Evolutionary conservation across 2,797 vertebrate genomes (phyloP).

Genomic region (Falco concolor): DNA sequence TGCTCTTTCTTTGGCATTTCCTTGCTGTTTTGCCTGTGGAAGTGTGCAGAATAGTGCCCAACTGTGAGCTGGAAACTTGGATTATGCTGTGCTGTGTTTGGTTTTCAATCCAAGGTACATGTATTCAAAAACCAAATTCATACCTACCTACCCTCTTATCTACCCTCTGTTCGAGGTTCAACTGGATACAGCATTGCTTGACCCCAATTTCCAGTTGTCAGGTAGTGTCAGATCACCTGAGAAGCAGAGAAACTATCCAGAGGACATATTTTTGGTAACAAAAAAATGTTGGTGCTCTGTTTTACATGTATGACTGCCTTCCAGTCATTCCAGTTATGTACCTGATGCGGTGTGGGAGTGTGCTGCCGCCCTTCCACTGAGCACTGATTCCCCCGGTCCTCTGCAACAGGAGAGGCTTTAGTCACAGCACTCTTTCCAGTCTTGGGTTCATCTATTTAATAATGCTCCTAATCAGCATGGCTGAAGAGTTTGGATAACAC

Average conservation of each 20-base stretch:
- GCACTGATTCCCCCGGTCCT: neutral
- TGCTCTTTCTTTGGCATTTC: neutral
- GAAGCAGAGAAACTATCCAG: neutral
- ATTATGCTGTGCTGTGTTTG: neutral
- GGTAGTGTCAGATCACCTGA: neutral
- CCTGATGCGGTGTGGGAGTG: neutral
- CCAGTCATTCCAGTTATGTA: neutral
- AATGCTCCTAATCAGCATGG: conserved; percentile 16
- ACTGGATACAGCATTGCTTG: neutral
- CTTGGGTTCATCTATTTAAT: conserved; percentile 17
- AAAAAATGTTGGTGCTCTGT: neutral
- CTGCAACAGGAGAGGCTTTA: neutral
- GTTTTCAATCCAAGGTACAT: neutral
- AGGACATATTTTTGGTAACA: neutral
- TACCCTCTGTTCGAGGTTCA: neutral
- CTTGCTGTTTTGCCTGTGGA: neutral
- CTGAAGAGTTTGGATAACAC: conserved; percentile 25
- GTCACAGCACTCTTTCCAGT: neutral
- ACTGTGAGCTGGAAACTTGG: neutral
- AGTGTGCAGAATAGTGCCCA: neutral
- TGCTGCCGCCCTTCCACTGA: neutral
- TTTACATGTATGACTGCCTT: neutral
- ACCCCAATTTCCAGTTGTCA: neutral
- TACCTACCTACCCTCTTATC: rapidly evolving
- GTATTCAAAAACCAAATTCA: rapidly evolving